Conservation (phyloP, 2,888 invertebrate genomes). For the Laothoe populi region DNA sequence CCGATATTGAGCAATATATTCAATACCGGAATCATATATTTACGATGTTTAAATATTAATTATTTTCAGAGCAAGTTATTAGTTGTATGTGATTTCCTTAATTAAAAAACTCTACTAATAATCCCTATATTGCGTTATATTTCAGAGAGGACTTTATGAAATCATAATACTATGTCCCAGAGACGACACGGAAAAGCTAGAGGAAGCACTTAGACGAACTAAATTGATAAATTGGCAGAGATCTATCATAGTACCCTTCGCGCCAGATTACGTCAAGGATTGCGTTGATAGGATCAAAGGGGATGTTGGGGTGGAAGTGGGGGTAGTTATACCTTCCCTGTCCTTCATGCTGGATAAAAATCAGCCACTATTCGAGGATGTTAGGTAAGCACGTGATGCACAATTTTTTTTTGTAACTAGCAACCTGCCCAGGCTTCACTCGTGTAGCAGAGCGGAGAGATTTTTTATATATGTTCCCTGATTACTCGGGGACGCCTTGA, state of each 20-base stretch:
- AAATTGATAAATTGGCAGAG: slow-evolving; percentile 57
- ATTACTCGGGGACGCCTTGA: too few relatives aligned
- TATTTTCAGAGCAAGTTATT: too few relatives aligned
- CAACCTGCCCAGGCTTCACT: too few relatives aligned
- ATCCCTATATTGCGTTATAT: background rate
- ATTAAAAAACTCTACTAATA: background rate
- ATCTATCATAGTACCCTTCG: slow-evolving; percentile 46
- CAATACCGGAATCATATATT: too few relatives aligned
- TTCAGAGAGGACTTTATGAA: slow-evolving; percentile 54
- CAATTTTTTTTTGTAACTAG: background rate
- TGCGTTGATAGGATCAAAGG: slow-evolving; percentile 41
- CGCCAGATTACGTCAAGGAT: slow-evolving; percentile 45
- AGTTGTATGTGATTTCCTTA: too few relatives aligned
- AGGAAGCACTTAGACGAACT: slow-evolving; percentile 54
- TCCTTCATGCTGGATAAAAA: slow-evolving; percentile 46
- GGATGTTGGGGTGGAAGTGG: slow-evolving; percentile 39
- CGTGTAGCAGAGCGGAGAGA: too few relatives aligned
- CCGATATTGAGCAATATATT: too few relatives aligned
- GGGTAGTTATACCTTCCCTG: slow-evolving; percentile 34
- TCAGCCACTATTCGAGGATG: slow-evolving; percentile 40
- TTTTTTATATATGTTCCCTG: too few relatives aligned
- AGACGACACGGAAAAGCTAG: slow-evolving; percentile 50
- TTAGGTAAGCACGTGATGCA: slow-evolving; percentile 39
- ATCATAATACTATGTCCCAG: slow-evolving; percentile 55
- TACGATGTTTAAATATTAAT: too few relatives aligned